Percentiles rank a stretch among this genome's conserved stretches.
Conservation (phyloP, 2,888 invertebrate species). For the Drosophila birchii region DNA sequence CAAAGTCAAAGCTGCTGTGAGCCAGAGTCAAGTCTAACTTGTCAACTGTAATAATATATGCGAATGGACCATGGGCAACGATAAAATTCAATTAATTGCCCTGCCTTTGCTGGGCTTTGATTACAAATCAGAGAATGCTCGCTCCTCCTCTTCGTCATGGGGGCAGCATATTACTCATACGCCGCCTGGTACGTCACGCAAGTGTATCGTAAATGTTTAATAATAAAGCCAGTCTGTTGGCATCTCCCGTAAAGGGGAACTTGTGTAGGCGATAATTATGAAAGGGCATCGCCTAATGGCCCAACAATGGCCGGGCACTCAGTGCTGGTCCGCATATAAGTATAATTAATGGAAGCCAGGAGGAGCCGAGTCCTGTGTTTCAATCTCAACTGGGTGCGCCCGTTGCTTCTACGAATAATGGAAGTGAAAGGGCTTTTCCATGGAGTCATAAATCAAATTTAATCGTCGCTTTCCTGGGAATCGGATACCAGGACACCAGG, state of each 20-base stretch:
- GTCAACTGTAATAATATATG: slow-evolving; percentile 1
- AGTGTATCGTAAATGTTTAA: slow-evolving; percentile 51
- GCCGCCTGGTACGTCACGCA: slow-evolving; percentile 32
- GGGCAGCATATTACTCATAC: slow-evolving; percentile 58
- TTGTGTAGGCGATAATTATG: slow-evolving; percentile 35
- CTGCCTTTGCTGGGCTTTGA: slow-evolving; percentile 6
- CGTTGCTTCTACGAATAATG: not conserved
- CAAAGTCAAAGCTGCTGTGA: slow-evolving; percentile 2
- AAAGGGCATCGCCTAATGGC: slow-evolving; percentile 35
- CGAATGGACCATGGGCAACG: not conserved
- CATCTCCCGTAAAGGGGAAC: slow-evolving; percentile 19
- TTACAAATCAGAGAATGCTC: slow-evolving; percentile 8
- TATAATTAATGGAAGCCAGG: slow-evolving; percentile 28
- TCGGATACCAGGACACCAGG: slow-evolving; percentile 3
- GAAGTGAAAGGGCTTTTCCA: slow-evolving; percentile 1
- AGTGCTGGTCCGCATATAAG: slow-evolving; percentile 1
- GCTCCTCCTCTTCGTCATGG: slow-evolving; percentile 2
- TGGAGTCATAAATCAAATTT: slow-evolving; percentile 15
- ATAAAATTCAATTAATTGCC: slow-evolving; percentile 5
- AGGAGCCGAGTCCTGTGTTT: not conserved
- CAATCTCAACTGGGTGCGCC: slow-evolving; percentile 16
- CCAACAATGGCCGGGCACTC: slow-evolving; percentile 10
- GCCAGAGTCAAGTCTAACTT: not conserved
- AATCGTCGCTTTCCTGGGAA: slow-evolving; percentile 18
- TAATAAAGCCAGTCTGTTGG: slow-evolving; percentile 45